These are phyloP conservation scores for Sylvietta virens DNA, from an alignment of 2,113 vertebrate species.

Conservation along the genomic window DNA sequence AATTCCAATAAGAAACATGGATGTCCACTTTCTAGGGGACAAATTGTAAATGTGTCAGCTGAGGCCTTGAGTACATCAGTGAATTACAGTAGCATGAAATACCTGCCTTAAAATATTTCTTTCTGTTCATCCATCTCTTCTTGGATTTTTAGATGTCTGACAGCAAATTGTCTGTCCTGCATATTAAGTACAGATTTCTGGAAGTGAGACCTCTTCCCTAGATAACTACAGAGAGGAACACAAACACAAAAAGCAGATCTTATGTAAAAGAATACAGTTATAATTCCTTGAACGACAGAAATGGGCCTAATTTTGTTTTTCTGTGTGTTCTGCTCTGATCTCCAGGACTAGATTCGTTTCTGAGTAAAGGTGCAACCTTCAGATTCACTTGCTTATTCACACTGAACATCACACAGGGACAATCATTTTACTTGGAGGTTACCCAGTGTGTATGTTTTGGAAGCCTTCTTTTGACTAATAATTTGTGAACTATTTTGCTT, in stretches of 20 bases:
- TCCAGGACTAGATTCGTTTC: neutral
- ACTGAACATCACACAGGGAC: neutral
- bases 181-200: neutral
- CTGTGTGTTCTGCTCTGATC: neutral
- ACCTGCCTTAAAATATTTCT: neutral
- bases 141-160: neutral
- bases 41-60: neutral
- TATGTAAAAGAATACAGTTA: neutral
- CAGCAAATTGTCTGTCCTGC: neutral
- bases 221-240: neutral
- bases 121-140: neutral
- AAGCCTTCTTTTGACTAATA: conserved; percentile 14
- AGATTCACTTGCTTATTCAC: neutral
- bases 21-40: neutral
- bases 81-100: neutral
- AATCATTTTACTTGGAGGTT: conserved; percentile 1
- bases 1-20: neutral
- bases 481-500: neutral
- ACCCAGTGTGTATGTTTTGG: neutral
- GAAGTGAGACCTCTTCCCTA: neutral
- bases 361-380: conserved; percentile 11
- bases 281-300: neutral
- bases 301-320: neutral
- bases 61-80: neutral
- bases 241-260: neutral